Evolutionary conservation across 2,888 invertebrate genomes (phyloP), one percentile per base, ranked within the genome.

Genomic region (Caenorhabditis plicata): DNA sequence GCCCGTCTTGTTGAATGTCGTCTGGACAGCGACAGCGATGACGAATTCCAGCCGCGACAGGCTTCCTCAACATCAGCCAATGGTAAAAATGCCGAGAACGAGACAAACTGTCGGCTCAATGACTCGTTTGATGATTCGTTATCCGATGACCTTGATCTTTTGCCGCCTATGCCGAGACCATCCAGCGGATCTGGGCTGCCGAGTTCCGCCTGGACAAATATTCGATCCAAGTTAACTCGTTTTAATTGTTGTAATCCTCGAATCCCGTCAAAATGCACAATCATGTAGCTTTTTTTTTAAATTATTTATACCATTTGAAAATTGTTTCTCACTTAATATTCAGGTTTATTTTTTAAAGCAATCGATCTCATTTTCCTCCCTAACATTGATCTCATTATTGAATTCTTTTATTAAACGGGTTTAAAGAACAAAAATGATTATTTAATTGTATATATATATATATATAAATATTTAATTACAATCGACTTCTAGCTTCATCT

Each of bases 61-160:
- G 7, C 7, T 27, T 27, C 11, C 33, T 29, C 29, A 9, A 29
- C 29, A 29, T 29, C 7, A 29, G 7, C 11, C 29, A 9, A 29
- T 29, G 11, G 11, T 9, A 7, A 29, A 29, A 29, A 29, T 29
- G 7, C 11, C 29, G 8, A 29, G n/a, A n/a, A n/a, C n/a, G n/a
- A n/a, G n/a, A 49, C 55, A 3, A 31, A 33, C 19, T 73, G 68
- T 9, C 54, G 67, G 11, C 58, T 77, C 15, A 66, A 66, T 17
- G 76, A 76, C 51, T 72, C 73, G 19, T 69, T 77, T 38, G 76
- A 77, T 15, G 78, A 78, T 44, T 68, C 69, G 15, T 62, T 71
- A 15, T 65, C 66, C 20, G 76, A 75, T 39, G 73, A 73, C 38
- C 58, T 75, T 19, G 76, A 76, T 42, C 68, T 76, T 8, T 54